Conservation (phyloP, 1,140 invertebrate species). For the Dryas iulia region DNA sequence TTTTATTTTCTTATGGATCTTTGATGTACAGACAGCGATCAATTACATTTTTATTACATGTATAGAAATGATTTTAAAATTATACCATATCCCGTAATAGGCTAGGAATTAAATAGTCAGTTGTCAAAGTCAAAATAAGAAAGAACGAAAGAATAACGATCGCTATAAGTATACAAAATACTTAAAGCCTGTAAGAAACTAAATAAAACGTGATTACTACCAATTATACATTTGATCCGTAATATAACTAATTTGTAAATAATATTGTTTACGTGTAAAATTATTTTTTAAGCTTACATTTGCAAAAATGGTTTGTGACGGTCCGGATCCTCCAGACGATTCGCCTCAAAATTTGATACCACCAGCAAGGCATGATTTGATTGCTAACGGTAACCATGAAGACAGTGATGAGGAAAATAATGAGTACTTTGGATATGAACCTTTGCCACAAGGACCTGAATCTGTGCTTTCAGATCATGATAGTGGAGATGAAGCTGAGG, state of each 20-base stretch:
- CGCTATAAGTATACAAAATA: too few species aligned
- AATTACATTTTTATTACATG: too few species aligned
- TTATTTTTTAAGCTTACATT: neutral
- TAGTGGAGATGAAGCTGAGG: slow-evolving; percentile 56
- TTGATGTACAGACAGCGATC: too few species aligned
- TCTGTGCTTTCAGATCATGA: slow-evolving; percentile 46
- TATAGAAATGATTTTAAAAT: too few species aligned
- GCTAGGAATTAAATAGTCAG: too few species aligned
- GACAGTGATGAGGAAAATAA: slow-evolving; percentile 71
- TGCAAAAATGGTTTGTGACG: slow-evolving; percentile 66
- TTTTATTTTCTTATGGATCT: too few species aligned
- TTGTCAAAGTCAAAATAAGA: neutral
- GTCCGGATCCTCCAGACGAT: slow-evolving; percentile 69
- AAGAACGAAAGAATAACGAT: neutral
- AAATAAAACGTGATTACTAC: neutral
- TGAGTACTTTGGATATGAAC: slow-evolving; percentile 68
- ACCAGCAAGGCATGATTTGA: slow-evolving; percentile 57
- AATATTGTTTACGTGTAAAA: neutral
- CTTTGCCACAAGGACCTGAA: slow-evolving; percentile 68
- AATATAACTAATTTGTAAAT: neutral
- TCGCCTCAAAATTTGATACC: slow-evolving; percentile 62
- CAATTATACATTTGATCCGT: neutral
- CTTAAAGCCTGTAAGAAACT: too few species aligned
- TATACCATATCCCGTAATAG: too few species aligned
- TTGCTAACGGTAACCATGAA: slow-evolving; percentile 59